Evolutionary conservation across 2,888 invertebrate genomes (phyloP), one percentile per base, ranked within the genome.

Genomic region (Macaria liturata): DNA sequence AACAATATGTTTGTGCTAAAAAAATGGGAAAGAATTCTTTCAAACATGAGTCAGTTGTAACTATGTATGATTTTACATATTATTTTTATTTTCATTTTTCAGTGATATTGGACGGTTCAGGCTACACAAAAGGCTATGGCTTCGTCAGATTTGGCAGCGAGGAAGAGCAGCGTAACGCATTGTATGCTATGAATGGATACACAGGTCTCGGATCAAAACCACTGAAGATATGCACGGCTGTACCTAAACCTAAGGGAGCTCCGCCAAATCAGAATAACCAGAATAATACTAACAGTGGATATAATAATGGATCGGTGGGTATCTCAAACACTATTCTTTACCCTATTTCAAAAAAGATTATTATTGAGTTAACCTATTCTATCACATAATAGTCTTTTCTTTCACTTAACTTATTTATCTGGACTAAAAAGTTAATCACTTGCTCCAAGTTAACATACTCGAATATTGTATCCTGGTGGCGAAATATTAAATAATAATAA

Each of bases 81-180:
- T 20, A 20, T 20, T 1, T 20, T 2, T 20, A 20, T 20, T 20
- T 20, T 46, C 3, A 46, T 49, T 51, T 92, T 93, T 34, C 86
- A 96, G 98, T 98, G 34, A 98, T 99, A 71, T 87, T 98, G 72
- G 98, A 98, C 76, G 95, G 93, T 66, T 94, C 96, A 61, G 98
- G 98, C 3, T 96, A 97, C 75, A 98, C 98, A 73, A 97, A 97
- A 88, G 98, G 98, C 9, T 99, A 98, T 83, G 99, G 98, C 4
- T 98, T 99, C 86, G 97, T 99, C 7, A 93, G 98, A 67, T 99
- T 99, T 82, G 97, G 97, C 4, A 97, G 96, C 74, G 98, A 98
- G 83, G 97, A 97, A 59, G 98, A 98, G 77, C 98, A 98, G 83
- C 96, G 98, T 75, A 96, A 97, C 72, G 98, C 98, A 64, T 88